Base-by-base conservation (phyloP, 1,140 invertebrate genomes). In the Drosophila malerkotliana region DNA sequence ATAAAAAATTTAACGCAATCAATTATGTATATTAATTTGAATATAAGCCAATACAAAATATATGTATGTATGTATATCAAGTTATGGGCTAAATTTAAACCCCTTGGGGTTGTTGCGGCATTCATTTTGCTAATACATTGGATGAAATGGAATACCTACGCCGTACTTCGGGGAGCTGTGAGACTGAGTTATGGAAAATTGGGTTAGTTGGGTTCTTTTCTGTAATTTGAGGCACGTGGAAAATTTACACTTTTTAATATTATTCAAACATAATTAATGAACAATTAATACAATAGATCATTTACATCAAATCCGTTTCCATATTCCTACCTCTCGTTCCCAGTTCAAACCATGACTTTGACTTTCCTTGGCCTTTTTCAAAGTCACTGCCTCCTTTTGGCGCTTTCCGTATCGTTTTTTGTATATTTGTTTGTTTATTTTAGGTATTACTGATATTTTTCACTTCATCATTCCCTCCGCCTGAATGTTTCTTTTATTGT, bases 21-120 rank as follows among this genome's bases (percentile, higher is more conserved):
- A 87, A 83, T 87, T 87, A 87, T 87, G 83, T 87, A 88, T 68
- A 73, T 78, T 87, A 87, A 78, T 72, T 60, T 61, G 55, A 53
- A 55, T 51, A 75, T 49, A 59, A 14, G 28, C n/a, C 30, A 30
- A 54, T 47, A 45, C 44, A 52, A 8, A 39, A 12, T 34, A 18
- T 44, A 41, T 48, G 55, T 37, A 41, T 51, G 52, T 64, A 60
- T 10, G 18, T 39, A 39, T 45, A 39, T 45, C 9, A 3, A 28
- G 56, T 15, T 21, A 26, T 52, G 47, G 34, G 57, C 62, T 69
- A 78, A 68, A 76, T 60, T 74, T 71, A 71, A 73, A 61, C 58
- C 72, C 60, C 62, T 44, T 45, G 72, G 47, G 54, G 12, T 74
- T 34, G 44, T 21, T 24, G 41, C 5, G 57, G 39, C 30, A 30